phyloP scores from a whole-genome alignment of 2,888 invertebrate genomes.

The Alcis repandata region DNA sequence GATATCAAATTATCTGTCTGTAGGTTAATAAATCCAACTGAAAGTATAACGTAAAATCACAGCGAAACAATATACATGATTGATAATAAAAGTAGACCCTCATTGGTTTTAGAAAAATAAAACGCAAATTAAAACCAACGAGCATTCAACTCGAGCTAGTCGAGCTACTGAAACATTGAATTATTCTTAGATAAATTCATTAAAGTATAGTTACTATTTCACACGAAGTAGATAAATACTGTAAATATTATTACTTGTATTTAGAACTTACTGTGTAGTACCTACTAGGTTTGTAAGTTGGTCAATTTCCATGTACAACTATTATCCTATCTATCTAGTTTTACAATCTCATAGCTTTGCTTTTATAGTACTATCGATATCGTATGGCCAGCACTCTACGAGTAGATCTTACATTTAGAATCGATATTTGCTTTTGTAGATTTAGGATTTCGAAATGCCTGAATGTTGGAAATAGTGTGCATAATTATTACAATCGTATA shows the following conservation, averaged over 20 bases:
- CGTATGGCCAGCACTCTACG: slow-evolving; percentile 65
- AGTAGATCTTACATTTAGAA: slow-evolving; percentile 59
- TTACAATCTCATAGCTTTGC: slow-evolving; percentile 71
- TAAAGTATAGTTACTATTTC: slow-evolving; percentile 28
- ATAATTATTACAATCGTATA: slow-evolving; percentile 21
- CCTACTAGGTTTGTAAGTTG: slow-evolving; percentile 79
- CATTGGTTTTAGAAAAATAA: slow-evolving; percentile 1
- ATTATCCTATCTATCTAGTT: slow-evolving; percentile 67
- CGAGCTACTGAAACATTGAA: slow-evolving; percentile 8
- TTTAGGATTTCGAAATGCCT: slow-evolving; percentile 60
- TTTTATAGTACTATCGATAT: slow-evolving; percentile 58
- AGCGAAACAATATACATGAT: slow-evolving; percentile 13
- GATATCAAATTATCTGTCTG: slow-evolving; percentile 16
- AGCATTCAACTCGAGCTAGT: slow-evolving; percentile 7
- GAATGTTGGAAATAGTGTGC: slow-evolving; percentile 44
- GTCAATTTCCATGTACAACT: slow-evolving; percentile 79
- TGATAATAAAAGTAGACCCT: background rate
- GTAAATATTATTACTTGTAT: slow-evolving; percentile 58
- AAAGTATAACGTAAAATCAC: slow-evolving; percentile 3
- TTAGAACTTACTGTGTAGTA: slow-evolving; percentile 60
- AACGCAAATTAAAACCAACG: slow-evolving; percentile 6
- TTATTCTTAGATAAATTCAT: slow-evolving; percentile 18
- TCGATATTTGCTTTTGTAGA: slow-evolving; percentile 71
- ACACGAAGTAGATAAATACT: slow-evolving; percentile 54
- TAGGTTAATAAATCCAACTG: background rate